These are phyloP conservation scores for Tipula confusa DNA, from an alignment of 2,888 invertebrate species.

Conservation along the genomic window DNA sequence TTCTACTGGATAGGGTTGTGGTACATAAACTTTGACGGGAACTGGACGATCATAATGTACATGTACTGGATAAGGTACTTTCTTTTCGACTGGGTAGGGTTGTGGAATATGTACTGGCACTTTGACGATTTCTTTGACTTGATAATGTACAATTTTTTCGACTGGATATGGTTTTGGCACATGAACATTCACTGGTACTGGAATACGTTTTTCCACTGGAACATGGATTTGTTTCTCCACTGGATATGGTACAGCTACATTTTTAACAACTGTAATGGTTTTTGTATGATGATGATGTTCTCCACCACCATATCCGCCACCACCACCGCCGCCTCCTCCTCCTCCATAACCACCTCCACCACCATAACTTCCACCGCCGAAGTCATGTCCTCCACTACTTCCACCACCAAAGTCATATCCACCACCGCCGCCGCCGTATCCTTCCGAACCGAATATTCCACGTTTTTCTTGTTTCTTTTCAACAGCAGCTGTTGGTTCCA, in stretches of 20 bases:
- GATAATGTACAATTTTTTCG: constrained; percentile 61
- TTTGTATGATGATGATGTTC: constrained; percentile 56
- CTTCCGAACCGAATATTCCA: constrained; percentile 56
- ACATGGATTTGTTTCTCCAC: constrained; percentile 67
- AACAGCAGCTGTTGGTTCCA: constrained; percentile 46
- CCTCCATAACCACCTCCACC: constrained; percentile 39
- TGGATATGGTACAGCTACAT: constrained; percentile 67
- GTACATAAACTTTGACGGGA: constrained; percentile 66
- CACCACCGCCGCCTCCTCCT: constrained; percentile 37
- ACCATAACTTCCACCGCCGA: constrained; percentile 41
- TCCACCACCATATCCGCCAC: constrained; percentile 36
- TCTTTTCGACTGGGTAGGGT: constrained; percentile 59
- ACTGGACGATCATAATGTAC: constrained; percentile 61
- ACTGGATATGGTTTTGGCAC: constrained; percentile 70
- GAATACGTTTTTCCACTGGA: constrained; percentile 59
- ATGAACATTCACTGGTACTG: constrained; percentile 58
- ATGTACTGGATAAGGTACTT: constrained; percentile 59
- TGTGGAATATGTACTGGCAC: constrained; percentile 68
- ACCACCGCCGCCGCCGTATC: constrained; percentile 43
- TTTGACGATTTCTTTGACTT: constrained; percentile 68
- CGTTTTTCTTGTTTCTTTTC: constrained; percentile 76
- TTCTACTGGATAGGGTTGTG: constrained; percentile 74
- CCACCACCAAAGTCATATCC: constrained; percentile 44
- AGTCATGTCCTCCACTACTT: constrained; percentile 33
- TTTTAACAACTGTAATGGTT: constrained; percentile 65